Conservation (phyloP, 2,113 vertebrate species). For the Halcyon malimbica region DNA sequence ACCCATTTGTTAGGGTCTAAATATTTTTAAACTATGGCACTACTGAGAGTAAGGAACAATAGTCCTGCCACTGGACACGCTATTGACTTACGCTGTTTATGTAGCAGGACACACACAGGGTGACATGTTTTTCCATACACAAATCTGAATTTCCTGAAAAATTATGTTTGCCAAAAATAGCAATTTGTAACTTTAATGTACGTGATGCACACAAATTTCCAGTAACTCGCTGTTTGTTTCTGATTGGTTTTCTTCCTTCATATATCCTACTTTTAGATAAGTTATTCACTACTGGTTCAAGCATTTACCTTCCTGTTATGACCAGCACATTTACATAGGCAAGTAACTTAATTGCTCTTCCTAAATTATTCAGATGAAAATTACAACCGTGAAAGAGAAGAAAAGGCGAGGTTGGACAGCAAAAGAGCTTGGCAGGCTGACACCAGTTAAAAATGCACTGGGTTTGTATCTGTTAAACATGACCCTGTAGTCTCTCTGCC, state of each 20-base stretch:
- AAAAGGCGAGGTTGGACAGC: neutral
- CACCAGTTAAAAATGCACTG: neutral
- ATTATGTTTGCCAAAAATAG: neutral
- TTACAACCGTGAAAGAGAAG: neutral
- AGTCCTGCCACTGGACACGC: neutral
- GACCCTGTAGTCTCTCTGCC: too few relatives aligned
- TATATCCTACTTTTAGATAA: neutral
- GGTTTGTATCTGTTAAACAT: neutral
- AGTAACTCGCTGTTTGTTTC: neutral
- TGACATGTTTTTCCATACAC: neutral
- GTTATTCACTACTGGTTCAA: neutral
- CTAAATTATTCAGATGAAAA: neutral
- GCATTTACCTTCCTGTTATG: neutral
- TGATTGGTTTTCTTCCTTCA: neutral
- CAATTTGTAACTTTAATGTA: neutral
- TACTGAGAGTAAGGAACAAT: neutral
- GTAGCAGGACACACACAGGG: accelerated
- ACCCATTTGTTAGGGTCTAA: neutral
- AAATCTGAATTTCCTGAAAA: neutral
- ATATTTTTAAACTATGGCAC: neutral
- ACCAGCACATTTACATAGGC: neutral
- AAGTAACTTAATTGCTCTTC: neutral
- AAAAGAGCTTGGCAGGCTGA: neutral
- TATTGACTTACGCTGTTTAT: accelerated
- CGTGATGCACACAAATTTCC: neutral